Percentiles rank a stretch among this genome's conserved stretches.
Evolutionary conservation across 2,797 vertebrate genomes (phyloP).

Genomic region (Sebastiscus tertius): DNA sequence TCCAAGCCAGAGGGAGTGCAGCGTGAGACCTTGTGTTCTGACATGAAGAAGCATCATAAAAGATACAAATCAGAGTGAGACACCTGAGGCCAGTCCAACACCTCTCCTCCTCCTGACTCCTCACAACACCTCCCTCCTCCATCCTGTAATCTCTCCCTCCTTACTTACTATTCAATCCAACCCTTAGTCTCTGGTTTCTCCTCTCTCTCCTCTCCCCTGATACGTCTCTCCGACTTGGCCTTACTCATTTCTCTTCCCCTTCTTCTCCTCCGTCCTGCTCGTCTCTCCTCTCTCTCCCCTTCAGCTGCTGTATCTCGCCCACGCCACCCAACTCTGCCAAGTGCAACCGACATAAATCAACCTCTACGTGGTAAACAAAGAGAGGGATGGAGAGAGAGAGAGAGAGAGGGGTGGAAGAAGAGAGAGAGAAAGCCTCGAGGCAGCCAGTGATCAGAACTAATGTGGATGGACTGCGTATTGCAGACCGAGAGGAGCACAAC

Average conservation of each 20-base stretch:
- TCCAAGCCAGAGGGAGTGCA: slow-evolving; percentile 16
- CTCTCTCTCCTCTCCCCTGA: slow-evolving; percentile 29
- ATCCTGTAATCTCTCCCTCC: slow-evolving; percentile 16
- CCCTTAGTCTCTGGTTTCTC: slow-evolving; percentile 23
- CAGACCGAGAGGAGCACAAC: slow-evolving; percentile 49
- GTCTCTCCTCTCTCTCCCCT: slow-evolving; percentile 41
- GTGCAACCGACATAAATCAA: slow-evolving; percentile 79
- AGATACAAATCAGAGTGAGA: slow-evolving; percentile 59
- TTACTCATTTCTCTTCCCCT: slow-evolving; percentile 42
- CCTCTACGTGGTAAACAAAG: slow-evolving; percentile 76
- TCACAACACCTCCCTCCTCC: slow-evolving; percentile 1
- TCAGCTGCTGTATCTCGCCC: slow-evolving; percentile 75
- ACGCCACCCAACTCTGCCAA: slow-evolving; percentile 78
- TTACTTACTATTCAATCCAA: slow-evolving; percentile 44
- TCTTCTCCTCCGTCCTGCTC: slow-evolving; percentile 26
- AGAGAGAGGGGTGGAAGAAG: slow-evolving; percentile 25
- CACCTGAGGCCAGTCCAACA: slow-evolving; percentile 60
- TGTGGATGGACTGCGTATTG: slow-evolving; percentile 77
- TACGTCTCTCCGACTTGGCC: slow-evolving; percentile 60
- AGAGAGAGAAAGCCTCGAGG: slow-evolving; percentile 62
- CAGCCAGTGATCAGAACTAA: slow-evolving; percentile 78
- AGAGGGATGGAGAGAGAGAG: slow-evolving; percentile 41
- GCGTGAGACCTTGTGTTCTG: slow-evolving; percentile 56
- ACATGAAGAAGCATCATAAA: slow-evolving; percentile 61
- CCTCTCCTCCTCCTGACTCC: slow-evolving; percentile 35